These are phyloP conservation scores for Arnoldichthys spilopterus DNA, from an alignment of 2,797 vertebrate species.

Conservation along the genomic window DNA sequence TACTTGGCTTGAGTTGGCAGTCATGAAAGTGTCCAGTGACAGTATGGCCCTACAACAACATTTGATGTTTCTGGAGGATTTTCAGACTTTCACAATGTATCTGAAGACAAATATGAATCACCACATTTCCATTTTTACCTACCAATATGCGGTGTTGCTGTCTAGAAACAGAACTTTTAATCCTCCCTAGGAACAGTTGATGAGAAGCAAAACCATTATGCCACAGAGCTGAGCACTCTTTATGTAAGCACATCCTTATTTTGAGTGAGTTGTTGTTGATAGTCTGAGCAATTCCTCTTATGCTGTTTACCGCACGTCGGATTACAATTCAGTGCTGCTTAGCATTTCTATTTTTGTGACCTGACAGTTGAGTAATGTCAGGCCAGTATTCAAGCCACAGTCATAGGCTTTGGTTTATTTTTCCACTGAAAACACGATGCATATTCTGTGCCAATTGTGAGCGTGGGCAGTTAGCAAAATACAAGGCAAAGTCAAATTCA, in stretches of 20 bases:
- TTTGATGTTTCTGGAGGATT: slow-evolving; percentile 24
- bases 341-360: neutral
- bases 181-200: neutral
- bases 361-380: slow-evolving; percentile 16
- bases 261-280: neutral
- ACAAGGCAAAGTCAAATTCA: slow-evolving; percentile 8
- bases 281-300: slow-evolving; percentile 3
- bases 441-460: slow-evolving; percentile 24
- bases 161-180: slow-evolving; percentile 15
- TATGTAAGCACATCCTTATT: slow-evolving; percentile 7
- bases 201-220: slow-evolving; percentile 29
- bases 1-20: slow-evolving; percentile 63
- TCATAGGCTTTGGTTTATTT: neutral
- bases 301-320: neutral
- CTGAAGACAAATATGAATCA: neutral
- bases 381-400: neutral
- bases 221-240: slow-evolving; percentile 39
- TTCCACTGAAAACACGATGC: slow-evolving; percentile 22
- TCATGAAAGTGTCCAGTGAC: slow-evolving; percentile 81
- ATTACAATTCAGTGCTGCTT: slow-evolving; percentile 8
- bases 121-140: slow-evolving; percentile 21
- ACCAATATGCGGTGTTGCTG: neutral
- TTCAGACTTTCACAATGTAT: slow-evolving; percentile 31
- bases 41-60: slow-evolving; percentile 72
- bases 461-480: slow-evolving; percentile 15